Evolutionary conservation across 2,888 invertebrate species (phyloP), one percentile per base, ranked within the genome.

Genomic region (Nasonia oneida): DNA sequence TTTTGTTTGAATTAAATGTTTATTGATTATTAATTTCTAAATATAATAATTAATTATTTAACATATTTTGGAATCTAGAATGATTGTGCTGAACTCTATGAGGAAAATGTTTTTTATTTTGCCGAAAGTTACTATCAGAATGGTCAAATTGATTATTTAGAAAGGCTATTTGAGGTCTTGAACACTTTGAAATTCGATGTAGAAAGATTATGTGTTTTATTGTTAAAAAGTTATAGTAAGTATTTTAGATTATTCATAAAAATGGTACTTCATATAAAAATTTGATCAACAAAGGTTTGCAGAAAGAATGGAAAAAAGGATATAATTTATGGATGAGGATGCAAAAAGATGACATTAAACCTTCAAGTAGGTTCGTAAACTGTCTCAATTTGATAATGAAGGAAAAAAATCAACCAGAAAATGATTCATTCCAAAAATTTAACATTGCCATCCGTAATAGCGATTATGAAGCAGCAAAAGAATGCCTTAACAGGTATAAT

Each of bases 211-310:
- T 83, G 53, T 15, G 37, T 83, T 39, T 39, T 83, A 33, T 77
- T 83, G 29, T 39, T 83, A 29, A 83, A 83, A 83, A 53, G 50
- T 77, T 83, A 77, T 42, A 23, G 83, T 83, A 42, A 76, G 83
- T 71, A 57, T 61, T 64, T 23, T 50, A 23, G 23, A 29, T 53
- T n/a, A 61, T 6, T 53, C 4, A 53, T 23, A 23, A n/a, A 23
- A 61, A 23, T 23, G 10, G 23, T 61, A 53, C 61, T 61, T 4
- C 6, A 18, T n/a, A 57, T 18, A 57, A n/a, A 18, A 57, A 39
- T 33, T 42, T n/a, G 37, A 64, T 70, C 42, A 23, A 81, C 29
- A 3, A 47, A 82, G 82, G 75, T 67, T 15, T 37, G 18, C 29
- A 67, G 15, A 67, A 75, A 37, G 37, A 82, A 12, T 82, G 75